Evolutionary conservation across 1,140 invertebrate species (phyloP).

Genomic region (Anthonomus grandis): DNA sequence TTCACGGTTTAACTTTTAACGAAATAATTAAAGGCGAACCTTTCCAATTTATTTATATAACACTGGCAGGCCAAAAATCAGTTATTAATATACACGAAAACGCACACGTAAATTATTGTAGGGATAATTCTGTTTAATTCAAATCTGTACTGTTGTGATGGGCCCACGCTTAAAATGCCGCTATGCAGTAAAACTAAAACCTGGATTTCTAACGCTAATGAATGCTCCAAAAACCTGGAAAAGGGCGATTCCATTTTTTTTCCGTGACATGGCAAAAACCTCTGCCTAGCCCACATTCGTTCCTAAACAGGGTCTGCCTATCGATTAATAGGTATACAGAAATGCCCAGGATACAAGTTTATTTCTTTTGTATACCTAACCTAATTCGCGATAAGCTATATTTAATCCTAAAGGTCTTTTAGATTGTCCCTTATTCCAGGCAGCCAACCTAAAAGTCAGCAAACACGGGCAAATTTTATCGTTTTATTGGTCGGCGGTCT

Average conservation of each 20-base stretch:
- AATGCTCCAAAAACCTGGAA: too few species aligned
- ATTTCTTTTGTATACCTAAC: conserved; percentile 30
- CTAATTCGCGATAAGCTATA: conserved; percentile 16
- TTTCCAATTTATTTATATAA: too few species aligned
- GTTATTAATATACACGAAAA: too few species aligned
- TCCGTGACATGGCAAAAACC: conserved; percentile 18
- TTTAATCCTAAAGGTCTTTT: conserved; percentile 11
- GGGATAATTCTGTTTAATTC: too few species aligned
- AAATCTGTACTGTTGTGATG: conserved; percentile 4
- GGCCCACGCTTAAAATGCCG: neutral
- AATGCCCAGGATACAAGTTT: conserved; percentile 26
- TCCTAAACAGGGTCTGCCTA: conserved; percentile 4
- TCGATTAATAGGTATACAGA: conserved; percentile 28
- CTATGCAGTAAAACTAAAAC: conserved; percentile 14
- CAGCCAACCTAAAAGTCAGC: conserved; percentile 14
- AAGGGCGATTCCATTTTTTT: too few species aligned
- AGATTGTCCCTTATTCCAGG: conserved; percentile 2
- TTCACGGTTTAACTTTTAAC: too few species aligned
- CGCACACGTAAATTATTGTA: too few species aligned
- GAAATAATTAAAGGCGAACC: too few species aligned
- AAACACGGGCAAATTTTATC: conserved; percentile 8
- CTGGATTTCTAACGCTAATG: too few species aligned
- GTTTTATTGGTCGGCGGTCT: too few species aligned
- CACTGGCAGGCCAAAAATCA: too few species aligned
- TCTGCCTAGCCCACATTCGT: conserved; percentile 14